Base-by-base conservation (phyloP, 2,113 vertebrate genomes). In the Phocoena sinus region DNA sequence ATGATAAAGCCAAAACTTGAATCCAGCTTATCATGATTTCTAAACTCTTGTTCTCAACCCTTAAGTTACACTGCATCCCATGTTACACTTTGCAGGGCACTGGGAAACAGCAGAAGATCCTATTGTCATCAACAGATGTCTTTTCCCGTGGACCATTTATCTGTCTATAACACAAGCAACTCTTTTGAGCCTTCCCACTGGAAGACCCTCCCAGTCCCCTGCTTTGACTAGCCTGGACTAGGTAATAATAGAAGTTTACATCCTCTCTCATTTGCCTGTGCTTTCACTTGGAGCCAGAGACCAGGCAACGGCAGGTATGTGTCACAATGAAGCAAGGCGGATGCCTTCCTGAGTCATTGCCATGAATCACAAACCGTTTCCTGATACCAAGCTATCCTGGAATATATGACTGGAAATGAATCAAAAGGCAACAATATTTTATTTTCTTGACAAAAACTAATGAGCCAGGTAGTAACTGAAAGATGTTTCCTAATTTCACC, bases 361-460 rank as follows among this genome's bases (percentile, higher is more conserved):
- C 70, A 47, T 81, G 58, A 95, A 91, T 81, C 53, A 87, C 65
- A 82, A 67, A 79, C 38, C 74, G 6, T 79, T 95, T 53, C 70
- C 18, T 89, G 79, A 62, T 65, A 65, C 73, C 36, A 76, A 5
- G 20, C 28, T 81, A 56, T 26, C 17, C 1, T 80, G 68, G 44
- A 91, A 62, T 60, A 44, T 53, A 0, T 47, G 70, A 79, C 38
- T 62, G 47, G 62, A 21, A 90, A 63, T n/a, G n/a, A 56, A 85
- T 86, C 6, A 11, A 97, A 62, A 96, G n/a, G n/a, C 36, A 96
- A 87, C 80, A 95, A 82, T 31, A 89, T 80, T 95, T 95, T 50
- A 84, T 62, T 82, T 90, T 76, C 89, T 62, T 80, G 28, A 94
- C 36, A 58, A 95, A 96, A 93, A 44, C 77, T 70, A 88, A 88